A percentile compares a stretch with the other conserved stretches of the same genome.
Conservation (phyloP, 1,140 invertebrate genomes). For the Drosophila varians region DNA sequence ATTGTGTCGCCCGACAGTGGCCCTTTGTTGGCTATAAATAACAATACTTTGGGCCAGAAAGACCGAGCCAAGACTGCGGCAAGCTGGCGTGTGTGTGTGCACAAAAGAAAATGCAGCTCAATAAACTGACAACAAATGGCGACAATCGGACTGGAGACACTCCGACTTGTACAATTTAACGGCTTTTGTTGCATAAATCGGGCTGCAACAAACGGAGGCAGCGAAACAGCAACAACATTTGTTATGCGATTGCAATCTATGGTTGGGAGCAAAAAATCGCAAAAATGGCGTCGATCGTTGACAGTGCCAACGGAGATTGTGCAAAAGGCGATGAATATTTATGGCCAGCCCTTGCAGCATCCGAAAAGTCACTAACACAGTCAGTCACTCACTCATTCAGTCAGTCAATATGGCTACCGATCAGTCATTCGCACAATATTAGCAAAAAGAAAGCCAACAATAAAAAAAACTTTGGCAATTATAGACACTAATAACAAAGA, state of each 20-base stretch:
- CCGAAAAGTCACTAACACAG: constrained; percentile 5
- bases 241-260: constrained; percentile 78
- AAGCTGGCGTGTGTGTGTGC: constrained; percentile 4
- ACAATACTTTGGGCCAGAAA: constrained; percentile 41
- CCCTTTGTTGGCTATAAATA: constrained; percentile 58
- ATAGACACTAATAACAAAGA: constrained; percentile 70
- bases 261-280: constrained; percentile 1
- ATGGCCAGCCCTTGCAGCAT: constrained; percentile 57
- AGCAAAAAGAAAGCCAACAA: constrained; percentile 70
- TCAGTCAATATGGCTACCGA: constrained; percentile 32
- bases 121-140: constrained; percentile 69
- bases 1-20: constrained; percentile 43
- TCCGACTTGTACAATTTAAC: constrained; percentile 75
- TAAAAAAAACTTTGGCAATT: constrained; percentile 49
- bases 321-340: constrained; percentile 69
- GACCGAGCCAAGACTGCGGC: background rate
- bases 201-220: constrained; percentile 42
- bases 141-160: constrained; percentile 28
- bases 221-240: constrained; percentile 57
- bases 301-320: constrained; percentile 63
- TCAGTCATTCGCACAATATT: constrained; percentile 40
- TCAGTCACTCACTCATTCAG: constrained; percentile 41
- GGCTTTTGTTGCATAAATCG: constrained; percentile 80
- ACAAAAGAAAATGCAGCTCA: constrained; percentile 72
- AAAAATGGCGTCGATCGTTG: constrained; percentile 71